These are phyloP conservation scores for Pseudachorutes palmiensis DNA, from an alignment of 1,140 invertebrate species.

Conservation along the genomic window DNA sequence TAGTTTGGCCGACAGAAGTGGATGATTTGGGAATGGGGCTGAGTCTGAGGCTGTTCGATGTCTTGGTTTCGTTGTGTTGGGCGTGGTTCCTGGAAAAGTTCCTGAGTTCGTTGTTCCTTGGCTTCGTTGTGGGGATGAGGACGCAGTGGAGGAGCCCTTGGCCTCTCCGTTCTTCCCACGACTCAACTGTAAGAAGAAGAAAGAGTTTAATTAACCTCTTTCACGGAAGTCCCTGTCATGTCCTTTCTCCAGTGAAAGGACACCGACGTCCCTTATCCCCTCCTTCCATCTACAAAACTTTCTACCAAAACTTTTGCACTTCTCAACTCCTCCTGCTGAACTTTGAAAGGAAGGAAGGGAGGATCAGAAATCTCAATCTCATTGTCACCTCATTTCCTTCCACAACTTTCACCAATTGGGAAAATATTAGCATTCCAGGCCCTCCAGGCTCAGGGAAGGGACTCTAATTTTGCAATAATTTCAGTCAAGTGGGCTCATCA, in stretches of 20 bases:
- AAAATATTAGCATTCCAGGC: slow-evolving; percentile 7
- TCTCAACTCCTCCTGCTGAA: background rate
- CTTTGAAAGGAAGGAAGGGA: background rate
- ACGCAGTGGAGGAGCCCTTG: slow-evolving; percentile 16
- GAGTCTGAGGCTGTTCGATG: slow-evolving; percentile 29
- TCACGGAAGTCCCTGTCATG: background rate
- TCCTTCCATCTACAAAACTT: background rate
- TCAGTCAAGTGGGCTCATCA: background rate
- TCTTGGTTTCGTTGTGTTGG: slow-evolving; percentile 13
- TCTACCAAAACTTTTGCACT: background rate
- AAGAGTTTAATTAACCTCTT: background rate
- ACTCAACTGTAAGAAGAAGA: slow-evolving; percentile 23
- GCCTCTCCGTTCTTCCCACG: slow-evolving; percentile 18
- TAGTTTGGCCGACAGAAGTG: slow-evolving; percentile 32
- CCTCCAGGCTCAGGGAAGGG: background rate
- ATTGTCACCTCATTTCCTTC: slow-evolving; percentile 3
- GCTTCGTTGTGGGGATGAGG: slow-evolving; percentile 21
- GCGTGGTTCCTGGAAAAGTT: slow-evolving; percentile 2
- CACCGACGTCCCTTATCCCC: background rate
- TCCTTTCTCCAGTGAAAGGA: background rate
- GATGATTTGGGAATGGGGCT: slow-evolving; percentile 31
- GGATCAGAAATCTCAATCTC: slow-evolving; percentile 13
- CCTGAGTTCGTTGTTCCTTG: background rate
- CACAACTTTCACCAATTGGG: slow-evolving; percentile 2
- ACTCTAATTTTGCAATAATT: slow-evolving; percentile 8